phyloP scores from a whole-genome alignment of 2,888 invertebrate species.

The Labia minor region DNA sequence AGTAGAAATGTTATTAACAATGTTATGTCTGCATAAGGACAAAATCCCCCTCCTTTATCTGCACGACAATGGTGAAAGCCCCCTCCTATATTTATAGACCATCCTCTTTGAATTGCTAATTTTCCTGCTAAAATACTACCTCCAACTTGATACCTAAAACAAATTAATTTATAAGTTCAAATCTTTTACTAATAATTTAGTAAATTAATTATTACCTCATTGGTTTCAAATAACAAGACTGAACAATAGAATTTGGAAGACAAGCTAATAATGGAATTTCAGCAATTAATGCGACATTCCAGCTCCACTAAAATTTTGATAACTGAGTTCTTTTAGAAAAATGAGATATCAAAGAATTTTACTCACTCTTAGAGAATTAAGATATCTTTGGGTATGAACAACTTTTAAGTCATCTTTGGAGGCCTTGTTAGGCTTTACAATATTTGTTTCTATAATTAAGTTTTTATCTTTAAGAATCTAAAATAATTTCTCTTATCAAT shows the following conservation, averaged over 20 bases:
- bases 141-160: constrained; percentile 60
- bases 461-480: constrained; percentile 50
- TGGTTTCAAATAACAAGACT: constrained; percentile 61
- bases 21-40: constrained; percentile 82
- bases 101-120: constrained; percentile 68
- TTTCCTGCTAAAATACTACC: constrained; percentile 75
- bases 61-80: constrained; percentile 84
- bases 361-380: constrained; percentile 59
- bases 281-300: constrained; percentile 65
- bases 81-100: constrained; percentile 84
- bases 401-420: constrained; percentile 57
- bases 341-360: background rate
- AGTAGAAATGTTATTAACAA: constrained; percentile 60
- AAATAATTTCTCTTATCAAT: constrained; percentile 25
- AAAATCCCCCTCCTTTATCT: constrained; percentile 71
- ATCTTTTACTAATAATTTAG: background rate
- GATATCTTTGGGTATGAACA: constrained; percentile 64
- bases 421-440: constrained; percentile 61
- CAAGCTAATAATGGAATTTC: constrained; percentile 63
- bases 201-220: constrained; percentile 47
- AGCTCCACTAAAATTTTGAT: constrained; percentile 55
- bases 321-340: background rate
- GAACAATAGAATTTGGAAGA: constrained; percentile 66
- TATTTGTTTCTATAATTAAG: constrained; percentile 48
- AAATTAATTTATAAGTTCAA: background rate